Evolutionary conservation across 2,113 vertebrate genomes (phyloP).

Genomic region (Spea multiplicata): DNA sequence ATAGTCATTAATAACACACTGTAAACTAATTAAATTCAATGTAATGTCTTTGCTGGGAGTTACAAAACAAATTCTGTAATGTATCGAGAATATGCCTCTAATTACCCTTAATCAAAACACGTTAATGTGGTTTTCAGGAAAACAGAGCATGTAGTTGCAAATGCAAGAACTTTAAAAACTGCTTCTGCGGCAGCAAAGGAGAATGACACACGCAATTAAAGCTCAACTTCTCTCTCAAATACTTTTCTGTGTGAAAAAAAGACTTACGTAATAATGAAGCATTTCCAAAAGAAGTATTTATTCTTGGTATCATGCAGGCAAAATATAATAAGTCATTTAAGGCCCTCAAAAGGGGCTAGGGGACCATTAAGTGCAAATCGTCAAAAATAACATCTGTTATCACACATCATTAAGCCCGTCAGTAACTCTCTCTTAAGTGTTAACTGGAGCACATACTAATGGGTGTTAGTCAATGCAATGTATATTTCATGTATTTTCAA

Average conservation of each 20-base stretch:
- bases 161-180: slow-evolving; percentile 14
- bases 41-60: slow-evolving; percentile 40
- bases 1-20: slow-evolving; percentile 26
- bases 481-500: no score
- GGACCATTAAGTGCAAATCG: no score
- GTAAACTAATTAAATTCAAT: slow-evolving; percentile 40
- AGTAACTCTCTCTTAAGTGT: no score
- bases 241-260: not conserved
- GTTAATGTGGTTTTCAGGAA: slow-evolving; percentile 34
- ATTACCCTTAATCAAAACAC: slow-evolving; percentile 43
- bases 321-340: no score
- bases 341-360: no score
- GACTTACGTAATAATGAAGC: not conserved
- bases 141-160: slow-evolving; percentile 33
- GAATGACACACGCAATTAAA: not conserved
- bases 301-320: not conserved
- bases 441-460: no score
- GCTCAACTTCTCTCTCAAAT: not conserved
- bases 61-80: slow-evolving; percentile 43
- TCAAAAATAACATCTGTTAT: no score
- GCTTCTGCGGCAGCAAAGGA: not conserved
- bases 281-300: not conserved
- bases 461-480: no score
- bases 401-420: no score
- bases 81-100: slow-evolving; percentile 43